These are phyloP conservation scores for Pristionchus arcanus DNA, from an alignment of 2,888 invertebrate species.

Conservation along the genomic window DNA sequence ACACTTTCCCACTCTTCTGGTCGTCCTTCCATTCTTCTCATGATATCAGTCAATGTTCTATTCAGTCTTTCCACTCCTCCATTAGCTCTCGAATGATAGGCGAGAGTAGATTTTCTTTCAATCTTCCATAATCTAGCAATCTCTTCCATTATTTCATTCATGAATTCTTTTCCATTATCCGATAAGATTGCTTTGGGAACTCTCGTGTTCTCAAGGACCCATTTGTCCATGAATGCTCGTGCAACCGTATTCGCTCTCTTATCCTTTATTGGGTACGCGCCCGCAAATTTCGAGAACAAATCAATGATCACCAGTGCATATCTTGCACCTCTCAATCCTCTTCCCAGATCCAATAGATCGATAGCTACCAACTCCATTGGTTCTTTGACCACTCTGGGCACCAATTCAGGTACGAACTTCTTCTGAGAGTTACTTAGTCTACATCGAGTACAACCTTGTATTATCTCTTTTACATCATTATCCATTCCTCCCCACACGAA, in stretches of 20 bases:
- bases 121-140: neutral
- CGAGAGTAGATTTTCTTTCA: neutral
- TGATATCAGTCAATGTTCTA: constrained; percentile 9
- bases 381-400: neutral
- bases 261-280: neutral
- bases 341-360: constrained; percentile 25
- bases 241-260: neutral
- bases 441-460: neutral
- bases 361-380: neutral
- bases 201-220: constrained; percentile 56
- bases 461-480: neutral
- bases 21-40: constrained; percentile 26
- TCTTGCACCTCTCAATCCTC: neutral
- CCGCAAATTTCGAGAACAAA: neutral
- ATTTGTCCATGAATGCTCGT: neutral
- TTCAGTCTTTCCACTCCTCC: constrained; percentile 55
- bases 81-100: constrained; percentile 57
- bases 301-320: neutral
- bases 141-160: constrained; percentile 37
- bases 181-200: neutral
- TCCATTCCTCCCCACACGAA: constrained; percentile 18
- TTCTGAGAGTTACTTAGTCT: neutral
- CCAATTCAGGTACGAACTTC: neutral
- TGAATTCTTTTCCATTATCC: constrained; percentile 20
- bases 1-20: constrained; percentile 15